These are phyloP conservation scores for Hiodon tergisus DNA, from an alignment of 2,113 vertebrate species.

Conservation along the genomic window DNA sequence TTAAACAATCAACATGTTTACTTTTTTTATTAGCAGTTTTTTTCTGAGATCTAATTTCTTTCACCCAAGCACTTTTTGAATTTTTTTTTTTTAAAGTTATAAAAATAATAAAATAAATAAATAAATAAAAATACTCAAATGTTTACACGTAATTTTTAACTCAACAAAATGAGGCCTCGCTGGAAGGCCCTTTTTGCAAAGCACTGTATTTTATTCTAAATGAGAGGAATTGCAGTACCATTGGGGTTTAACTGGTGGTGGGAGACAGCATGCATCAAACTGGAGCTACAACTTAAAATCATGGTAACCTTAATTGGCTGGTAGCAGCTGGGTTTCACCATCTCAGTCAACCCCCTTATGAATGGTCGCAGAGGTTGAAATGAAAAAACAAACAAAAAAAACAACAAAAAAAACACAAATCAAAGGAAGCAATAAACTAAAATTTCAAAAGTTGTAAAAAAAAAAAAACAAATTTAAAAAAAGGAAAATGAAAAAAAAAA, in stretches of 20 bases:
- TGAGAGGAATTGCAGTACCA: too few species aligned
- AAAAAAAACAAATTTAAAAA: constrained; percentile 28
- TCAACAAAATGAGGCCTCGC: too few species aligned
- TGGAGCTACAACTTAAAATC: constrained; percentile 19
- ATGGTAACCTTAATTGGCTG: constrained; percentile 36
- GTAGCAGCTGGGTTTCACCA: constrained; percentile 28
- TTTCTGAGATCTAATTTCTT: too few species aligned
- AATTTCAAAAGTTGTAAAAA: constrained; percentile 36
- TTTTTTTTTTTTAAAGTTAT: too few species aligned
- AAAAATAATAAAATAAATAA: constrained; percentile 27
- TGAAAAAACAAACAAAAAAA: constrained; percentile 34
- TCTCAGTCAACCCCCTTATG: constrained; percentile 37
- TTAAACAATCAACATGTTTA: too few species aligned
- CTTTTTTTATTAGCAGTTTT: too few species aligned
- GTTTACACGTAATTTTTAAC: too few species aligned
- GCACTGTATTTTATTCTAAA: too few species aligned
- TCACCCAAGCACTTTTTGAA: too few species aligned
- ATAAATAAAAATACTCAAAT: too few species aligned
- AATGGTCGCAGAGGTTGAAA: constrained; percentile 39
- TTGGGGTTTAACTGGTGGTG: constrained; percentile 5
- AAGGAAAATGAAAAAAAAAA: constrained; percentile 39
- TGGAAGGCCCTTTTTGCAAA: too few species aligned
- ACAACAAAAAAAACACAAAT: constrained; percentile 23
- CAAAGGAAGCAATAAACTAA: constrained; percentile 28
- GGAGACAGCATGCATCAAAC: constrained; percentile 37